Evolutionary conservation across 2,797 vertebrate genomes (phyloP).

Genomic region (Pipistrellus pipistrellus): DNA sequence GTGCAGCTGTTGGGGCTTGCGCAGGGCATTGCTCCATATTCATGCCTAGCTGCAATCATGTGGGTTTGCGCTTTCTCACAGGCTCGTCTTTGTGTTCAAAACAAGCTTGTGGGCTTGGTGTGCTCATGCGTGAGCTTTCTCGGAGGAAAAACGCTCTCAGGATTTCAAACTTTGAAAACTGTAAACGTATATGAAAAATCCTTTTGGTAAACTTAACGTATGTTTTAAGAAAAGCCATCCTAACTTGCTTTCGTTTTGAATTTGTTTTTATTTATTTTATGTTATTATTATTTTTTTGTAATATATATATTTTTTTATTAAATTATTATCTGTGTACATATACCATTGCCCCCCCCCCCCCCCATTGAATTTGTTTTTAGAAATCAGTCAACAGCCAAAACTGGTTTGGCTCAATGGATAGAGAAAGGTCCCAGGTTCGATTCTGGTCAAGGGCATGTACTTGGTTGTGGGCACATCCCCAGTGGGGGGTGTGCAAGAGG

Average conservation of each 20-base stretch:
- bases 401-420: no score
- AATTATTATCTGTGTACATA: no score
- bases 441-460: no score
- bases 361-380: no score
- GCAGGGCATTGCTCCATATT: slow-evolving; percentile 63
- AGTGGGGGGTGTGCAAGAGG: no score
- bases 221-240: slow-evolving; percentile 30
- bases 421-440: no score
- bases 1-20: slow-evolving; percentile 66
- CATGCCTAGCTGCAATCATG: slow-evolving; percentile 62
- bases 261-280: neutral
- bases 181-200: slow-evolving; percentile 23
- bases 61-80: slow-evolving; percentile 67
- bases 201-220: neutral
- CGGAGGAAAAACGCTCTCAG: slow-evolving; percentile 48
- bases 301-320: no score
- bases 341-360: no score
- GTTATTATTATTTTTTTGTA: no score
- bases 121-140: slow-evolving; percentile 27
- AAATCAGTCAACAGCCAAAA: neutral
- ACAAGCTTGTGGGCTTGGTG: slow-evolving; percentile 59
- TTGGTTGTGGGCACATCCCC: no score
- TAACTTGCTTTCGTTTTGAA: slow-evolving; percentile 41
- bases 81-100: slow-evolving; percentile 64
- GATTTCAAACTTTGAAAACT: slow-evolving; percentile 54